Conservation (phyloP, 2,113 vertebrate genomes). For the Pterophyllum scalare region DNA sequence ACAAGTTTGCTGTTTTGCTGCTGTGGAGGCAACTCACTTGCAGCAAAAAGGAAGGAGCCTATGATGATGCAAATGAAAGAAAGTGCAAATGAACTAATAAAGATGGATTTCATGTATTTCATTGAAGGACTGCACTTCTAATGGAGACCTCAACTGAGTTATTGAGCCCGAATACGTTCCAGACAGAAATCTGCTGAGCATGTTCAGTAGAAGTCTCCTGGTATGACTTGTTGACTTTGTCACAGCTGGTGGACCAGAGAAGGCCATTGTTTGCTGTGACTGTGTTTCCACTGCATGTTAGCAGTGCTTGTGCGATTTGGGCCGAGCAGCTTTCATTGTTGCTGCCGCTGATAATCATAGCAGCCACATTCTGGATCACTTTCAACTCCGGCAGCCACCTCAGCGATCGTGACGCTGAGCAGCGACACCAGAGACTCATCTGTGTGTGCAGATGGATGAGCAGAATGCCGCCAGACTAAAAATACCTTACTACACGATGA, state of each 20-base stretch:
- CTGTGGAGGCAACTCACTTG: background rate
- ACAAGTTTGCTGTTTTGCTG: constrained; percentile 4
- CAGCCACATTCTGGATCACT: constrained; percentile 58
- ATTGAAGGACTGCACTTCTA: background rate
- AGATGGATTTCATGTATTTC: background rate
- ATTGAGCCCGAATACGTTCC: constrained; percentile 35
- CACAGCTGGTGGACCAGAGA: constrained; percentile 34
- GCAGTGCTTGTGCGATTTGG: constrained; percentile 40
- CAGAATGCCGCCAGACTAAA: constrained; percentile 51
- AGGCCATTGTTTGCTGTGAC: constrained; percentile 67
- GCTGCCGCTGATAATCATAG: constrained; percentile 59
- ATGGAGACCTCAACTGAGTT: background rate
- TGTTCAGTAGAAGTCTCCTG: constrained; percentile 39
- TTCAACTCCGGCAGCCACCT: constrained; percentile 58
- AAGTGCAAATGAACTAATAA: background rate
- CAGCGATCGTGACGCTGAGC: constrained; percentile 35
- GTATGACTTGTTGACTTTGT: constrained; percentile 68
- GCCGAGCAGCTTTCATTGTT: constrained; percentile 48
- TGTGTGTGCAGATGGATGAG: constrained; percentile 65
- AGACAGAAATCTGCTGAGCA: constrained; percentile 64
- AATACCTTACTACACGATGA: constrained; percentile 54
- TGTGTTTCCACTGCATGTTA: constrained; percentile 66
- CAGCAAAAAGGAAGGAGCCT: background rate
- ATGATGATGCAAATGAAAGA: background rate
- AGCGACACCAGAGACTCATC: constrained; percentile 35